Evolutionary conservation across 2,113 vertebrate species (phyloP), one percentile per base, ranked within the genome.

Genomic region (Cyanoramphus novaezelandiae): DNA sequence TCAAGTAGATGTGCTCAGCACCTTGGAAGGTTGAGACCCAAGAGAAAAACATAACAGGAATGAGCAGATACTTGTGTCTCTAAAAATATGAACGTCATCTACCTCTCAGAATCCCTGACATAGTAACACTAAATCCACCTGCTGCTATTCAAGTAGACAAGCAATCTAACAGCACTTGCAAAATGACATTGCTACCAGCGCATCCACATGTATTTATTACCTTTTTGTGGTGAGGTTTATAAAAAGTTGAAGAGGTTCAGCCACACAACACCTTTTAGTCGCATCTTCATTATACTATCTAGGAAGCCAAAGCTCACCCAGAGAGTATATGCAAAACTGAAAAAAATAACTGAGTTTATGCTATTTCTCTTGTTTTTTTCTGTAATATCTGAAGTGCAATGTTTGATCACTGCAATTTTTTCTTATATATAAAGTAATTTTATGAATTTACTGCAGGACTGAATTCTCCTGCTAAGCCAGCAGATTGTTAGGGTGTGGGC

Each of bases 401-500:
- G 57, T 69, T 92, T 57, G 59, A 90, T 75, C 57, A 80, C 19
- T 39, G 52, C 2, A 67, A 39, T 13, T 65, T 84, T 86, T 92
- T 81, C 21, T 71, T 35, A 67, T 4, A 72, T 18, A 68, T 29
- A 24, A 85, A 88, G 43, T 19, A 2, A 78, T 88, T 77, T 70
- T 69, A 70, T 47, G 15, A 82, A 82, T 90, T 91, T 93, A 74
- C 11, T 0, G 33, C 93, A 97, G 85, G 64, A 86, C 43, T 57
- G 52, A 74, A 83, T 82, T 95, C 49, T 95, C 86, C 92, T 92
- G 93, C 93, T 82, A 90, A 71, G 37, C 29, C 72, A 86, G 76
- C 47, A 71, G 76, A 88, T 75, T 79, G 70, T 96, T 57, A 94
- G 94, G 91, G 93, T 96, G 95, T 92, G 95, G 96, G 96, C 96